phyloP scores from a whole-genome alignment of 35 echinoderm and acorn worm genomes.

The Anneissia japonica region DNA sequence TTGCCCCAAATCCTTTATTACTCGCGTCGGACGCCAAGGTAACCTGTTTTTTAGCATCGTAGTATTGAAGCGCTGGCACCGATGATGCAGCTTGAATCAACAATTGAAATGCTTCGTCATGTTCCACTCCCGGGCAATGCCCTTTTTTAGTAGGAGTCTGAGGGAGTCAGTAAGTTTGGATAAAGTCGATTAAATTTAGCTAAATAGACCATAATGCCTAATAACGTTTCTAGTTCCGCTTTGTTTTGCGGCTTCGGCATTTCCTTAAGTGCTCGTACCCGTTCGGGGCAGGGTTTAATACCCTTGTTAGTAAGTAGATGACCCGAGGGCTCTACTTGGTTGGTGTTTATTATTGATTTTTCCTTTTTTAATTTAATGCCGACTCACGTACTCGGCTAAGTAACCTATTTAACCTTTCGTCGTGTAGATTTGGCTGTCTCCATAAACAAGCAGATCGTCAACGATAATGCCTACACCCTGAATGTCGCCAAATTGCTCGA shows the following conservation, averaged over 20 bases:
- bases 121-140: too few relatives aligned
- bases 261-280: neutral
- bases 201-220: neutral
- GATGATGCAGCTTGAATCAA: too few relatives aligned
- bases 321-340: slow-evolving; percentile 22
- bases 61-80: too few relatives aligned
- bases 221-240: neutral
- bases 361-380: neutral
- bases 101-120: too few relatives aligned
- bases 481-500: neutral
- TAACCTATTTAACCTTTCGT: neutral
- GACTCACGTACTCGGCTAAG: neutral
- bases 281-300: slow-evolving; percentile 1
- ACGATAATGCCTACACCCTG: neutral
- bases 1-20: slow-evolving; percentile 38
- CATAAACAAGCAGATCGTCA: neutral
- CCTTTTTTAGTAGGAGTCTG: too few relatives aligned
- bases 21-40: neutral
- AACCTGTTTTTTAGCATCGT: neutral
- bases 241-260: neutral
- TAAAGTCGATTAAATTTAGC: too few relatives aligned
- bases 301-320: slow-evolving; percentile 25
- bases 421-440: neutral
- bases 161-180: too few relatives aligned
- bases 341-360: slow-evolving; percentile 12